Evolutionary conservation across 2,113 vertebrate species (phyloP).

Genomic region (Hippocampus mohnikei): DNA sequence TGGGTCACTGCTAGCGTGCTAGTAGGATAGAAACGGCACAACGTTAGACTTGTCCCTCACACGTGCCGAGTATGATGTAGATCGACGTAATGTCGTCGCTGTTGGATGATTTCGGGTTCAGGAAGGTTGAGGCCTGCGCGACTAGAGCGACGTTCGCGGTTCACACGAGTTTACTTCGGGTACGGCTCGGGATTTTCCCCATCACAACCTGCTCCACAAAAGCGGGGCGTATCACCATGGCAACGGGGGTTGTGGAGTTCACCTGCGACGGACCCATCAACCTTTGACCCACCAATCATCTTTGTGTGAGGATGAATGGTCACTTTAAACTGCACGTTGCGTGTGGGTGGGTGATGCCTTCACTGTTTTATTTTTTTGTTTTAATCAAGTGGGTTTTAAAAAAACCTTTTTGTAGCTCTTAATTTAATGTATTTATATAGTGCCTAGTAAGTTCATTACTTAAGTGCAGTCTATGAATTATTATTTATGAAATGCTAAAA

Average conservation of each 20-base stretch:
- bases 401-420: no score
- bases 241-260: background rate
- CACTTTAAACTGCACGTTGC: background rate
- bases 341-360: background rate
- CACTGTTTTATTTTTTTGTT: background rate
- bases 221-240: background rate
- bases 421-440: no score
- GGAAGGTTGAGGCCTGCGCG: background rate
- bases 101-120: background rate
- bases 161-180: background rate
- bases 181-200: background rate
- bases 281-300: background rate
- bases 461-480: no score
- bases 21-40: fast-evolving
- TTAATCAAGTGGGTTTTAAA: background rate
- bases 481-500: no score
- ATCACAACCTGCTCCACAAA: background rate
- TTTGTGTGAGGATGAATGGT: background rate
- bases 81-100: background rate
- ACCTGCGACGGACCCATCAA: background rate
- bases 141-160: background rate
- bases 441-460: no score
- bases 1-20: constrained; percentile 40
- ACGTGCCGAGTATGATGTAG: background rate
- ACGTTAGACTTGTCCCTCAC: background rate